Percentiles rank a stretch among this genome's conserved stretches.
Conservation (phyloP, 2,113 vertebrate genomes). For the Apteryx owenii region DNA sequence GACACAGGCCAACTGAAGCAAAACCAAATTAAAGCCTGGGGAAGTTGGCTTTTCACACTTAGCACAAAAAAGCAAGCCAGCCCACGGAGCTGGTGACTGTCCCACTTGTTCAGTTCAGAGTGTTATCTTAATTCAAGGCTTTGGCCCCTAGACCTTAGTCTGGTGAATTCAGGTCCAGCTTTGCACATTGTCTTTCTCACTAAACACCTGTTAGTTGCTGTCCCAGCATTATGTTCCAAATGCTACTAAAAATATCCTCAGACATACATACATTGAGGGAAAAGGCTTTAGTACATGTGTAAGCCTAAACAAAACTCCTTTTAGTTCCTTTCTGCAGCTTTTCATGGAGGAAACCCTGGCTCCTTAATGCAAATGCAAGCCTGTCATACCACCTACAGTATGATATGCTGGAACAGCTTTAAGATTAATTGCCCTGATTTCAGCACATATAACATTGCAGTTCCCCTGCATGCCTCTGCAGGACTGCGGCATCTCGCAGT, state of each 20-base stretch:
- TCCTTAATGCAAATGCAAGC: neutral
- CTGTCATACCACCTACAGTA: neutral
- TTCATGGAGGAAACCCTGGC: neutral
- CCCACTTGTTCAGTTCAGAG: neutral
- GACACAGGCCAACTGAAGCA: fast-evolving
- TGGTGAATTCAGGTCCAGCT: neutral
- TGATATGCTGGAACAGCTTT: fast-evolving
- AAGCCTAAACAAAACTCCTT: neutral
- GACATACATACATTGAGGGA: fast-evolving
- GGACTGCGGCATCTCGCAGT: neutral
- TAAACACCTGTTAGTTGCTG: too few species aligned
- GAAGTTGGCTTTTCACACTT: neutral
- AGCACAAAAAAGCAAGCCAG: neutral
- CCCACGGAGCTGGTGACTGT: fast-evolving
- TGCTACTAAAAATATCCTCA: neutral
- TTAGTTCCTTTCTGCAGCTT: neutral
- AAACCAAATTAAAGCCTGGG: neutral
- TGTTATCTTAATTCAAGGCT: fast-evolving
- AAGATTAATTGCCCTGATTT: neutral
- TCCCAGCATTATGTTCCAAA: neutral
- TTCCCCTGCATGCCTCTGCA: fast-evolving
- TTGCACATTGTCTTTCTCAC: neutral
- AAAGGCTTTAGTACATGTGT: neutral
- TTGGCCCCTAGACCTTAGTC: neutral
- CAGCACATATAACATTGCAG: fast-evolving